A percentile compares a stretch with the other conserved stretches of the same genome.
These are phyloP conservation scores for Fukomys damarensis DNA, from an alignment of 2,113 vertebrate species.

Conservation along the genomic window DNA sequence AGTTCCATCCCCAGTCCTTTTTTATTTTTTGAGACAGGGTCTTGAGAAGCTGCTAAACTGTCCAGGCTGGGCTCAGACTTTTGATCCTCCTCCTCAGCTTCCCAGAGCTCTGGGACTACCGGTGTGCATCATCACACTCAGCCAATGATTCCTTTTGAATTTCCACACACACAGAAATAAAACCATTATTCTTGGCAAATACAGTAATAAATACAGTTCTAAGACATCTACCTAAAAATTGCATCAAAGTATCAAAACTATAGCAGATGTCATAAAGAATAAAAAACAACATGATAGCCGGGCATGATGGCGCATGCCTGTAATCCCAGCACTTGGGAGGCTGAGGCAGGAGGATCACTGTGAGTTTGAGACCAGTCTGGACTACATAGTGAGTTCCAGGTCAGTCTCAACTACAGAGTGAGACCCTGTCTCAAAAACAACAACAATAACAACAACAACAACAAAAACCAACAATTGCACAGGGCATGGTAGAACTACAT, in stretches of 20 bases:
- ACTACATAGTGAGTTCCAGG: no score
- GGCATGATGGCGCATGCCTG: background rate
- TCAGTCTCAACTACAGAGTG: no score
- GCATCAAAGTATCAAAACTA: background rate
- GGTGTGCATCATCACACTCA: background rate
- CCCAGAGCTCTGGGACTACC: background rate
- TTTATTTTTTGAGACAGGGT: background rate
- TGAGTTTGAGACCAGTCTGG: no score
- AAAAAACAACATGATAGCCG: no score
- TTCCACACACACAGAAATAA: constrained; percentile 18
- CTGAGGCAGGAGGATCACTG: no score
- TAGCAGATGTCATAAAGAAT: no score
- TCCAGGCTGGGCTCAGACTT: background rate
- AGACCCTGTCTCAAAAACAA: no score
- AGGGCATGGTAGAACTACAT: background rate
- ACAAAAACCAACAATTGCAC: background rate
- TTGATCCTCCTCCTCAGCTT: background rate
- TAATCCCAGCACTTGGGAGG: background rate
- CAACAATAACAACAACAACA: no score
- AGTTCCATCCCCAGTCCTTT: background rate
- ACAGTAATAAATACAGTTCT: background rate
- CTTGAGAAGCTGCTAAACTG: background rate
- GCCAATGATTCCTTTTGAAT: constrained; percentile 23
- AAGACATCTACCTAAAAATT: background rate
- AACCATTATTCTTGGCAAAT: constrained; percentile 41